Base-by-base conservation (phyloP, 2,888 invertebrate genomes). In the Heteromyza rotundicornis region DNA sequence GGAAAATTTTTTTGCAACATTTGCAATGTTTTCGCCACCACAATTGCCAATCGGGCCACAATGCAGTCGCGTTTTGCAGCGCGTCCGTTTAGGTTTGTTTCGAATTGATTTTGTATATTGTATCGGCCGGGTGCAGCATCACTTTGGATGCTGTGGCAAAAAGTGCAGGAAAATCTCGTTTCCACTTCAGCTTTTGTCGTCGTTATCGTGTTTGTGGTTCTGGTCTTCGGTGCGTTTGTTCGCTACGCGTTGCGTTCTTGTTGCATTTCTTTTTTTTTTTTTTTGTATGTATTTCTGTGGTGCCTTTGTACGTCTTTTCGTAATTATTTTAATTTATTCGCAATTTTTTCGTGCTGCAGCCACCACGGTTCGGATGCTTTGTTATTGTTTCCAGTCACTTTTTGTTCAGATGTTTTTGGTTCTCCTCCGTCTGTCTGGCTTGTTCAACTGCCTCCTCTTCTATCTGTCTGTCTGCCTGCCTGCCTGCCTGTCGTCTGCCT, bases 241-340 rank as follows among this genome's bases (percentile, higher is more conserved):
- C 16, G 17, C 35, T 24, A 24, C 61, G 50, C 56, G 52, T 22
- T 24, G 55, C 44, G 14, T 20, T 44, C 24, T 51, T 56, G 14
- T 35, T 60, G 24, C 55, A 62, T 49, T 36, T 62, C 54, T 32
- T 57, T 14, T 60, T 59, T 56, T 51, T n/a, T 61, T 52, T 65
- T 59, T 57, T 50, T 55, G 36, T 22, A n/a, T 3, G 20, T 44
- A 14, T 44, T 23, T 58, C 61, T 62, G 57, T 22, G 57, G 14
- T 16, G 16, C 22, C 40, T 27, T 49, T 23, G 23, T 57, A 27
- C 44, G 23, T n/a, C 51, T 51, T 51, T 54, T 23, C 65, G 74
- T 70, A 75, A 75, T 75, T 75, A 75, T 75, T 75, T 75, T 75
- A 75, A 75, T 75, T 75, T 77, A 75, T 75, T 71, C 75, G 49